Evolutionary conservation across 2,113 vertebrate genomes (phyloP), one percentile per base, ranked within the genome.

Genomic region (Carassius auratus): DNA sequence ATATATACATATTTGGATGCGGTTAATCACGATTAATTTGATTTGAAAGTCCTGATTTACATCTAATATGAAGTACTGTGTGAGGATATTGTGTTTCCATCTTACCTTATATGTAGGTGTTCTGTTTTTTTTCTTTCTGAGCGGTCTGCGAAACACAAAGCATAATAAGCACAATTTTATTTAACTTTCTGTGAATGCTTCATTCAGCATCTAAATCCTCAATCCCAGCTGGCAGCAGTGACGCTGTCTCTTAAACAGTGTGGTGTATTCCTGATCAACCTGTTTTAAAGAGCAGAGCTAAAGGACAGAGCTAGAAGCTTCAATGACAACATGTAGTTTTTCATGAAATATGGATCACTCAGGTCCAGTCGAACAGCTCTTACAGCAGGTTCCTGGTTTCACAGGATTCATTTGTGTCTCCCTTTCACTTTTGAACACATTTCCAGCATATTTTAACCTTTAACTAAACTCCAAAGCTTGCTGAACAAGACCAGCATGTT

Each of bases 81-180:
- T 52, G 52, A 55, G 52, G 52, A 55, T 55, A 15, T 55, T 55
- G 17, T 15, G 17, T 15, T n/a, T 69, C 52, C 33, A 50, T 91
- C 95, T 91, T 95, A 98, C 97, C 97, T 96, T 87, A 93, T 94
- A 87, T 93, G 94, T 61, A 93, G 94, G 87, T 91, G 94, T 61
- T 97, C 96, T 89, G 96, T 91, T 89, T 97, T 97, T 92, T 94
- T 95, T 92, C 96, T 95, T 90, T 96, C 95, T 88, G 94, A 94
- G 88, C 91, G 92, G 94, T 96, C 97, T 99, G 93, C 33, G 86
- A 92, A 94, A 86, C 69, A 55, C 84, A 89, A 81, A 50, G 88
- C 38, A 88, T 38, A 69, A 55, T 71, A 21, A 48, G 26, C 80
- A 36, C 30, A 71, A 85, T 79, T 26, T 19, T 5, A n/a, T 45